Base-by-base conservation (phyloP, 2,888 invertebrate species). In the Galeruca laticollis region DNA sequence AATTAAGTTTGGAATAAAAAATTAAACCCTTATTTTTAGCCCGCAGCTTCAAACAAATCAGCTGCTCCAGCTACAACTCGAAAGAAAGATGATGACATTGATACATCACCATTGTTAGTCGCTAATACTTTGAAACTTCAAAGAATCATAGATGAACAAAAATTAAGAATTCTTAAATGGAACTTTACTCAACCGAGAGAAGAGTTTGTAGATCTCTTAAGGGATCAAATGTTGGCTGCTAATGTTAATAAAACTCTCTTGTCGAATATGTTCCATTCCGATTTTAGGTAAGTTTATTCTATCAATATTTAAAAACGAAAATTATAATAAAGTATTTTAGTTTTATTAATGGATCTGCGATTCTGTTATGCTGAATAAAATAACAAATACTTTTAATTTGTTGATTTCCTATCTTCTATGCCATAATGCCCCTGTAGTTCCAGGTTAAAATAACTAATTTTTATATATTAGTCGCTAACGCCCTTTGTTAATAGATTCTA, bases 101-200 rank as follows among this genome's bases (percentile, higher is more conserved):
- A 96, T 78, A 90, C 88, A 0, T 90, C 93, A 0, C 94, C 96
- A 0, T 86, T 96, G 2, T 87, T 98, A 56, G 91, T 92, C 0
- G 89, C 91, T 18, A 96, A 96, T 82, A 95, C 93, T 81, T 88
- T 94, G 60, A 99, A 99, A 85, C 94, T 96, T 83, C 97, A 97
- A 83, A 89, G 99, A 64, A 90, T 95, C 56, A 93, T 96, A 59
- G 99, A 99, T 81, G 99, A 99, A 83, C 96, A 95, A 80, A 95
- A 95, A 84, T 87, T 98, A 68, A 96, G 96, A 87, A 92, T 94
- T 5, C 86, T 98, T 20, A 97, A 96, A 84, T 98, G 98, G 98
- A 96, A 97, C 84, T 99, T 99, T 82, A 93, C 95, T 0, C 91
- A 94, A 0, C 98, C 99, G 0, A 89, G 97, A 31, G 94, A 94